Base-by-base conservation (phyloP, 37 sponge, comb jelly and placozoan species). In the Amphimedon queenslandica region DNA sequence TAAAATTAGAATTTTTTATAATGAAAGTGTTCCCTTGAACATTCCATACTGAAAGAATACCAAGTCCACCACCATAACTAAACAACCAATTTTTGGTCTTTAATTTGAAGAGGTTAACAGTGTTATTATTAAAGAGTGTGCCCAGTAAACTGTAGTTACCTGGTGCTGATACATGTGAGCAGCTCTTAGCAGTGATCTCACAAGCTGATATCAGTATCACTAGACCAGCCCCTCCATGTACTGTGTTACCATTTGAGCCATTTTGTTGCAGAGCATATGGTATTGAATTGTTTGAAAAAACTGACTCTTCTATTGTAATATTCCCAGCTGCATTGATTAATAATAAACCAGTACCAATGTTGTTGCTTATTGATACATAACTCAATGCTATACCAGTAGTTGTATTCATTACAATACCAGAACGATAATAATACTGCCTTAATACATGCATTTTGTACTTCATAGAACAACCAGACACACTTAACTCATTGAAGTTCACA, bases 61-160 rank as follows among this genome's bases (percentile, higher is more conserved):
- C 61, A 6, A 60, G 61, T n/a, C 61, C 61, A n/a, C 61, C 61
- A 25, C 61, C 61, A 60, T 60, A 60, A n/a, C 27, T 11, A 6
- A 60, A n/a, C 5, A 6, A 6, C 61, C 61, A 60, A 5, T 6
- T 6, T 25, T n/a, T 60, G 21, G 8, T 13, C 13, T n/a, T 60
- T 6, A 60, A n/a, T n/a, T n/a, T 78, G 75, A 5, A 40, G 80
- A 89, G 55, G 40, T 89, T 4, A 87, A 86, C 27, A 24, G 37
- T 28, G 55, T 97, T 75, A 92, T 94, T 35, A 34, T 39, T 29
- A 37, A 70, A 16, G 77, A 95, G 24, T 81, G 88, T 61, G 53
- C 91, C 27, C 53, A 70, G 21, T 76, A 83, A 25, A 58, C 82
- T 51, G 86, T 97, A 4, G 95, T 94, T 56, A 60, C 24, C 28